These are phyloP conservation scores for Eurytemora carolleeae DNA, from an alignment of 1,140 invertebrate species.

Conservation along the genomic window DNA sequence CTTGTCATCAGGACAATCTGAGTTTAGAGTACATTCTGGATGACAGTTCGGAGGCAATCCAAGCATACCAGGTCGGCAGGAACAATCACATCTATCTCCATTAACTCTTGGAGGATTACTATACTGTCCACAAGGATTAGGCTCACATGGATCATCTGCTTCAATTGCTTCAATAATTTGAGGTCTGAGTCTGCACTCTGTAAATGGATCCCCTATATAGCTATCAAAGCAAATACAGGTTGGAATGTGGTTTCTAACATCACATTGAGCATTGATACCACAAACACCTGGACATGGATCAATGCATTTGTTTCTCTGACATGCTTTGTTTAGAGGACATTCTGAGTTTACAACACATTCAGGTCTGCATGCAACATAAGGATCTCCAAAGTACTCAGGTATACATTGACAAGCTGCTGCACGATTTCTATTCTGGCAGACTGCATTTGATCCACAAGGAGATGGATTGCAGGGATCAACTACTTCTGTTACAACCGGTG, in stretches of 20 bases:
- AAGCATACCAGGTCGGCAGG: constrained; percentile 40
- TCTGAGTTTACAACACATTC: constrained; percentile 56
- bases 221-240: constrained; percentile 52
- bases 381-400: constrained; percentile 36
- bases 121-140: constrained; percentile 51
- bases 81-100: constrained; percentile 31
- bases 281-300: constrained; percentile 37
- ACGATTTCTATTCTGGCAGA: constrained; percentile 18
- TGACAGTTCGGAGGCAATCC: constrained; percentile 51
- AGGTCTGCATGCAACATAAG: constrained; percentile 46
- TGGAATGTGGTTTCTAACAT: constrained; percentile 49
- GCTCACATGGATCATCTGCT: constrained; percentile 48
- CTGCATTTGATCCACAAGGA: constrained; percentile 19
- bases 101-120: constrained; percentile 31
- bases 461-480: constrained; percentile 15
- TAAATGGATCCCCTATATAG: constrained; percentile 55
- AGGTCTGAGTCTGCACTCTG: constrained; percentile 3
- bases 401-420: constrained; percentile 43
- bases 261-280: constrained; percentile 55
- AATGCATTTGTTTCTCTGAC: constrained; percentile 48
- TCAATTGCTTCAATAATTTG: constrained; percentile 15
- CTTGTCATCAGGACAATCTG: constrained; percentile 45
- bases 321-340: constrained; percentile 46
- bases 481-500: neutral
- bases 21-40: constrained; percentile 43